Evolutionary conservation across 2,113 vertebrate genomes (phyloP), one percentile per base, ranked within the genome.

Genomic region (Malurus elegans): DNA sequence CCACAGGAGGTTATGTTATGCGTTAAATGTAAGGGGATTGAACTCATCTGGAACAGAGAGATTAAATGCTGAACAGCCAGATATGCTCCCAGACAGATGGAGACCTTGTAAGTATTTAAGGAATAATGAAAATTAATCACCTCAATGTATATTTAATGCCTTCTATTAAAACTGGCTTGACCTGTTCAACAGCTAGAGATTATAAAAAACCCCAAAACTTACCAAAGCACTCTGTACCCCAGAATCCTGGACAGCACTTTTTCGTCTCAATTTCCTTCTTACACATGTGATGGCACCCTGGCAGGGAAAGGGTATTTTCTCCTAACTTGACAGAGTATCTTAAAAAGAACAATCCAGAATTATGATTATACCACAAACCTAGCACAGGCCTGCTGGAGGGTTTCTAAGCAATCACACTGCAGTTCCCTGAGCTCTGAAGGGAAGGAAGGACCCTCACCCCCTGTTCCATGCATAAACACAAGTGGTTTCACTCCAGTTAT

Each of bases 191-290:
- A 78, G 71, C n/a, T 65, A 70, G 31, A 69, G 36, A 17, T 18
- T 5, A 4, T 16, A 53, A 69, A 78, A 70, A 53, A 36, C 10
- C 6, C 4, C 75, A 58, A 61, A 42, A 95, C 98, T 98, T 97
- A 99, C 99, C 95, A 5, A 98, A 97, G 94, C 99, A 99, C 54
- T 98, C 94, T 0, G 98, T 96, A 14, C 99, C 99, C 99, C 99
- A 99, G 95, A 98, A 98, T 71, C 98, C 98, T 9, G 98, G 96
- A 89, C 99, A 99, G 96, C 99, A 99, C 29, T 64, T 92, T n/a
- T 97, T 98, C 78, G 98, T 88, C 21, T 97, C 97, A 80, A 92
- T 71, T 3, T 92, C 94, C 79, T 96, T 98, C 76, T 91, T 97
- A 91, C 99, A 99, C 19, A 79, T 23, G 34, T 97, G 97, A 29